phyloP scores from a whole-genome alignment of 2,888 invertebrate genomes.

The Aspidiotus destructor region DNA sequence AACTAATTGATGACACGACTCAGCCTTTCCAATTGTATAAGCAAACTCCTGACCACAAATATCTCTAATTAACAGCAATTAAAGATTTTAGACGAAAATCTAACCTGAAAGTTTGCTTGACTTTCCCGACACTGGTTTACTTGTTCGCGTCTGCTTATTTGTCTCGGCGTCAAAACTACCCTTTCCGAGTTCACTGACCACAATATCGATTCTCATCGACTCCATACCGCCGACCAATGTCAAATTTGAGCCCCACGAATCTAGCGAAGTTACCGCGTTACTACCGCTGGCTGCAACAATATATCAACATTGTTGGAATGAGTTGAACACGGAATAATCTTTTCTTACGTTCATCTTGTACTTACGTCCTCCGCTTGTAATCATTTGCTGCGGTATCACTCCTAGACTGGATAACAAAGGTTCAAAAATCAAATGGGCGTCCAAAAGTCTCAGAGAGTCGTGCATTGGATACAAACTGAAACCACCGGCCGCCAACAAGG shows the following conservation, averaged over 20 bases:
- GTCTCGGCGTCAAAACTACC: conserved; percentile 43
- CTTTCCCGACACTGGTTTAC: conserved; percentile 35
- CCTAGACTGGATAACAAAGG: conserved; percentile 81
- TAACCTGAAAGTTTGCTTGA: conserved; percentile 29
- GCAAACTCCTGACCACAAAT: too few species aligned
- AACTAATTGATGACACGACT: too few species aligned
- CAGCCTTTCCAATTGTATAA: too few species aligned
- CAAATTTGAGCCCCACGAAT: conserved; percentile 79
- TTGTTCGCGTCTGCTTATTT: conserved; percentile 48
- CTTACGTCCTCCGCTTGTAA: conserved; percentile 39
- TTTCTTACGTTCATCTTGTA: background rate
- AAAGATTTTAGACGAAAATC: background rate
- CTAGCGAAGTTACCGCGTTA: conserved; percentile 57
- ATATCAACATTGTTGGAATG: background rate
- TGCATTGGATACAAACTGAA: conserved; percentile 66
- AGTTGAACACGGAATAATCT: too few species aligned
- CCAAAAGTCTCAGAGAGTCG: conserved; percentile 71
- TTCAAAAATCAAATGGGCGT: conserved; percentile 89
- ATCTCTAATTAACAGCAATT: too few species aligned
- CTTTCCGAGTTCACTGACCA: conserved; percentile 75
- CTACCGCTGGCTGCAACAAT: conserved; percentile 23
- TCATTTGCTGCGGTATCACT: conserved; percentile 79
- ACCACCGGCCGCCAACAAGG: conserved; percentile 41
- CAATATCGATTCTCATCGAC: conserved; percentile 82
- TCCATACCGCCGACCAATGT: conserved; percentile 77